Evolutionary conservation across 2,113 vertebrate genomes (phyloP).

Genomic region (Noturus placidus): DNA sequence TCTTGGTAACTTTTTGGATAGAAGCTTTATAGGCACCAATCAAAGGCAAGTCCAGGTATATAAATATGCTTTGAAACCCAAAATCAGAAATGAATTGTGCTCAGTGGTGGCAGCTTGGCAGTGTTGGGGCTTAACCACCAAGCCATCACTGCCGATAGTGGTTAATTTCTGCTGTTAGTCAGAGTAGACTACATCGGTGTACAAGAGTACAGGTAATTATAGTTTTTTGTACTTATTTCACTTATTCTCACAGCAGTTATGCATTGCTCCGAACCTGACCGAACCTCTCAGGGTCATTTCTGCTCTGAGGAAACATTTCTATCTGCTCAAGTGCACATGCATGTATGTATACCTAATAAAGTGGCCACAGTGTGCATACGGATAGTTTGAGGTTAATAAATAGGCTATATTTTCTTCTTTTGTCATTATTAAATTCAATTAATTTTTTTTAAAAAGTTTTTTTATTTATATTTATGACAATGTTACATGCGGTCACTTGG

Average conservation of each 20-base stretch:
- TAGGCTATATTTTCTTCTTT: not conserved
- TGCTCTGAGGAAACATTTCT: not conserved
- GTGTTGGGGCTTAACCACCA: too few relatives aligned
- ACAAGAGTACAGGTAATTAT: not conserved
- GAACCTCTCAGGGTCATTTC: not conserved
- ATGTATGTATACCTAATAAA: not conserved
- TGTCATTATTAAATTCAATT: not conserved
- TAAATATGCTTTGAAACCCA: not conserved
- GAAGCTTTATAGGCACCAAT: not conserved
- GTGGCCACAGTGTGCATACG: not conserved
- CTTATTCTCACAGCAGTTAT: not conserved
- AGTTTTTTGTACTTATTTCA: not conserved
- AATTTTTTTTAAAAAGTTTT: not conserved
- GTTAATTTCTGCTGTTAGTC: not conserved
- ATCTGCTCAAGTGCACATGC: not conserved
- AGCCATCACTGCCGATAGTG: too few relatives aligned
- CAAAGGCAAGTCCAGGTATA: not conserved
- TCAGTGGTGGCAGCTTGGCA: too few relatives aligned
- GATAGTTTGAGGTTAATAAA: not conserved
- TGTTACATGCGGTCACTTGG: not conserved
- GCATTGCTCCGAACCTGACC: not conserved
- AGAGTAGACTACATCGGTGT: too few relatives aligned
- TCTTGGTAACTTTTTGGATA: not conserved
- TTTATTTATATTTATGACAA: not conserved
- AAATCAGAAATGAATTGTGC: not conserved